Conservation (phyloP, 2,113 vertebrate species). For the Hydropotes inermis region DNA sequence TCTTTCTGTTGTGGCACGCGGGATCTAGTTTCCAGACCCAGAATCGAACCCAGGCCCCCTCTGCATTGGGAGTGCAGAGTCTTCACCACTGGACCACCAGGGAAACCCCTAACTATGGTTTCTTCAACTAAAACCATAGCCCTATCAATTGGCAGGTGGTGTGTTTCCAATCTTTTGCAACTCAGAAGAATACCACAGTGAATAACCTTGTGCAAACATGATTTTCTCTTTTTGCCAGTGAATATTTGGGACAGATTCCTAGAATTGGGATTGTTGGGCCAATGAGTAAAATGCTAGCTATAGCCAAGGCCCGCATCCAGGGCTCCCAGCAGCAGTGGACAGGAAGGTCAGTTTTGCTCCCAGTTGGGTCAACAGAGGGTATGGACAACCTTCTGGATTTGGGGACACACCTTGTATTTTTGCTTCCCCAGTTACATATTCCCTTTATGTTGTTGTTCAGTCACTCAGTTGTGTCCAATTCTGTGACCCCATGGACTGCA, state of each 20-base stretch:
- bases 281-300: neutral
- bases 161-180: neutral
- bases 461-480: neutral
- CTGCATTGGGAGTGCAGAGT: neutral
- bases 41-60: neutral
- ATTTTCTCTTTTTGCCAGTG: neutral
- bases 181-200: neutral
- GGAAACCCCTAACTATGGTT: neutral
- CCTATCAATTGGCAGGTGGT: rapidly evolving
- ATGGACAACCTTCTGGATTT: neutral
- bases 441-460: neutral
- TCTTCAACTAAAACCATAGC: neutral
- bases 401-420: neutral
- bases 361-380: neutral
- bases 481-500: neutral
- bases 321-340: rapidly evolving
- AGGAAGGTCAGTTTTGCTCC: neutral
- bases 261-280: neutral
- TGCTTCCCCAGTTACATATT: neutral
- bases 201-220: neutral
- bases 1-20: neutral
- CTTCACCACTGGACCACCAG: neutral
- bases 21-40: neutral
- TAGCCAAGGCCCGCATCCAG: neutral
- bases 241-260: neutral